Base-by-base conservation (phyloP, 2,113 vertebrate species). In the Bubalus kerabau region DNA sequence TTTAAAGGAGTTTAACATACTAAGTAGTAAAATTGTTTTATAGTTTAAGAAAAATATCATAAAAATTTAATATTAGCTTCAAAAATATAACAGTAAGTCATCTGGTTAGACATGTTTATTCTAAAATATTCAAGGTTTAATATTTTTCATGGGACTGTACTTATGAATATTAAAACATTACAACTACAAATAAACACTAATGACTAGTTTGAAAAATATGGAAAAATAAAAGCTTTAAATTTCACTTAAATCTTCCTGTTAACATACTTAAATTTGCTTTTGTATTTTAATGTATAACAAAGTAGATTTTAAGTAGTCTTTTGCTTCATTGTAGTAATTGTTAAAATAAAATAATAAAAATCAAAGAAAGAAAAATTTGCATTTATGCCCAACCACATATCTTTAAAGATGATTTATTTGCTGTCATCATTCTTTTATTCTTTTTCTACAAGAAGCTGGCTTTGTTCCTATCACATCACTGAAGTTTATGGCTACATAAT, bases 141-240 rank as follows among this genome's bases (percentile, higher is more conserved):
- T 92, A 64, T 84, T 95, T 96, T 95, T 78, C 21, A 91, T 87
- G 32, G 2, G 8, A 2, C 14, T 93, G 9, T 36, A 6, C 26
- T 91, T 93, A 95, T 71, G 67, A 97, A 96, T 97, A 97, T 95
- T 96, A 93, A 97, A 95, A 48, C 3, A 16, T 50, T 87, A 30
- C 10, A 5, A 56, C 15, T 32, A 52, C 30, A 95, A 80, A 95
- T 95, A 97, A 96, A 95, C 74, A 36, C 1, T 78, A 71, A 46
- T 36, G 82, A 94, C 15, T 81, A 54, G 11, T 64, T 57, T 87
- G 28, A 90, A 98, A 88, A 6, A 85, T 76, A 87, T 0, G 40
- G 12, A 94, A 57, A 19, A 74, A 80, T 76, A 85, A 97, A 52
- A 30, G 9, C 30, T 86, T 91, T 62, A 71, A 80, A 84, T 85